A percentile compares a stretch with the other conserved stretches of the same genome.
These are phyloP conservation scores for Meganola albula DNA, from an alignment of 2,888 invertebrate genomes.

Conservation along the genomic window DNA sequence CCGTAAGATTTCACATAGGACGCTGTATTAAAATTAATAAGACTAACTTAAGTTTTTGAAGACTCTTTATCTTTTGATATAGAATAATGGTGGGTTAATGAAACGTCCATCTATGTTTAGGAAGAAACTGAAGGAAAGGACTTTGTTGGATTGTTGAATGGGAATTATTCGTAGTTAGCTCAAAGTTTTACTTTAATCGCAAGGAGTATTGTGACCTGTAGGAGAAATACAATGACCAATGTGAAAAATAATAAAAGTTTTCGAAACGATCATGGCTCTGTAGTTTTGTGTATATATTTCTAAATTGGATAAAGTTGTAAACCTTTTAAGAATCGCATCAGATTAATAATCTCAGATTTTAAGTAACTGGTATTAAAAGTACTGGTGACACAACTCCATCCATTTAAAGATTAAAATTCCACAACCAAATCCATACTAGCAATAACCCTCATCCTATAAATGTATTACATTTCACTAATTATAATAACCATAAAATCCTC, in stretches of 20 bases:
- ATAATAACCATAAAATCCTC: conserved; percentile 28
- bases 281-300: conserved; percentile 36
- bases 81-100: conserved; percentile 31
- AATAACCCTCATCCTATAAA: conserved; percentile 27
- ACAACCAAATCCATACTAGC: conserved; percentile 22
- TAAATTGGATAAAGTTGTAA: conserved; percentile 43
- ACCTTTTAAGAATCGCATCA: too few species aligned
- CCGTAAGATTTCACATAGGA: conserved; percentile 40
- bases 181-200: conserved; percentile 36
- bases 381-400: conserved; percentile 27
- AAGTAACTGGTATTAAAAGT: too few species aligned
- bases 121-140: too few species aligned
- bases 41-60: conserved; percentile 69
- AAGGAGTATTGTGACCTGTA: conserved; percentile 60
- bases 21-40: conserved; percentile 42
- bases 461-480: conserved; percentile 28
- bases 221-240: conserved; percentile 63
- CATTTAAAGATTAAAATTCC: conserved; percentile 26
- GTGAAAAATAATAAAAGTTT: conserved; percentile 74
- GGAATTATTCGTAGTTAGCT: conserved; percentile 42
- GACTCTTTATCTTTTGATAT: conserved; percentile 61
- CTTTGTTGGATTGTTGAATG: conserved; percentile 33
- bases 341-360: too few species aligned
- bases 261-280: conserved; percentile 49
- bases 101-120: conserved; percentile 62